A percentile compares a stretch with the other conserved stretches of the same genome.
These are phyloP conservation scores for Podocnemis expansa DNA, from an alignment of 2,113 vertebrate genomes.

Conservation along the genomic window DNA sequence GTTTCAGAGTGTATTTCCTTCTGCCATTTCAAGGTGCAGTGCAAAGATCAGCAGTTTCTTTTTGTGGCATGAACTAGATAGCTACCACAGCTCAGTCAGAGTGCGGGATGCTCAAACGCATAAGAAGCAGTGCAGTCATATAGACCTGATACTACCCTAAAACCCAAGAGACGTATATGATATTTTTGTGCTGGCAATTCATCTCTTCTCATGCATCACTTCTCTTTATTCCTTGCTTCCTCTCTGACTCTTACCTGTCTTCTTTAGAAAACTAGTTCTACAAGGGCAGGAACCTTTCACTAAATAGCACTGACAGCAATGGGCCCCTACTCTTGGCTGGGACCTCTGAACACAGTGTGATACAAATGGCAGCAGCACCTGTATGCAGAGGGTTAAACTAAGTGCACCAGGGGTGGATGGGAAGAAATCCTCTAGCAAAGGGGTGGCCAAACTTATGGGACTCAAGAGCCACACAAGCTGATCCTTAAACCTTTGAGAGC, in stretches of 20 bases:
- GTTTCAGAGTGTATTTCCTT: rapidly evolving
- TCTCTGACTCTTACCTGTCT: neutral
- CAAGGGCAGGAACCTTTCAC: neutral
- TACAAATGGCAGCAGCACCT: neutral
- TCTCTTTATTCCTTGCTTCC: neutral
- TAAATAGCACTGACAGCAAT: rapidly evolving
- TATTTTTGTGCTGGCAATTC: neutral
- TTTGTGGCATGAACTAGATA: neutral
- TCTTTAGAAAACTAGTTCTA: neutral
- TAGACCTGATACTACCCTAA: neutral
- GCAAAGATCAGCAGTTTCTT: neutral
- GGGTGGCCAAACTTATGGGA: too few relatives aligned
- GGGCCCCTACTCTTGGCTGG: neutral
- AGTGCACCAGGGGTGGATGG: neutral
- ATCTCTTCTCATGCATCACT: rapidly evolving
- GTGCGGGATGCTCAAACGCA: neutral
- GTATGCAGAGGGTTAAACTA: neutral
- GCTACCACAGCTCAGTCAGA: neutral
- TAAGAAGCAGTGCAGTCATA: neutral
- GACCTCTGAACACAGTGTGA: neutral
- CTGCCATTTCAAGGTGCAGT: neutral
- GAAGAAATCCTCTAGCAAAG: neutral
- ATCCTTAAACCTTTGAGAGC: too few relatives aligned
- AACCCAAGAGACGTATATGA: neutral
- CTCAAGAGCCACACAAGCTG: too few relatives aligned